Base-by-base conservation (phyloP, 2,888 invertebrate genomes). In the Peribatodes rhomboidaria region DNA sequence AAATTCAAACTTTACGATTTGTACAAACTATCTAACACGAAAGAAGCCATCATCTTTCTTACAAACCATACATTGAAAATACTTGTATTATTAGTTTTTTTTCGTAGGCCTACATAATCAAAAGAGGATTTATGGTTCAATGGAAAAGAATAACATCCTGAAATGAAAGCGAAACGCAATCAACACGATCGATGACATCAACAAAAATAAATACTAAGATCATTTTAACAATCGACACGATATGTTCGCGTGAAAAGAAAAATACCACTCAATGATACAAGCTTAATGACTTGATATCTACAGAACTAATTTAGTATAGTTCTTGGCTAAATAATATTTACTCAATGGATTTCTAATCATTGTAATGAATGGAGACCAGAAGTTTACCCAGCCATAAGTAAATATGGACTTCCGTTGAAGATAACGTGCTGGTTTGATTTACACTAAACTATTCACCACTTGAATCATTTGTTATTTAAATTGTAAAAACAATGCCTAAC, bases 401-500 rank as follows among this genome's bases (percentile, higher is more conserved):
- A 69, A 71, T 65, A 69, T 65, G 54, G 54, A 72, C 66, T 65
- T 59, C 54, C 66, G 64, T 69, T 70, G 54, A 47, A 35, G 49
- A 55, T 64, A 50, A 61, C 62, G 65, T 63, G 33, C 66, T 55
- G 55, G 35, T 61, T 61, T 67, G 55, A 68, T 57, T 59, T 46
- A 60, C 58, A 57, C 37, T 50, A 59, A 57, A 31, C 46, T 52
- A 67, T 61, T 64, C 44, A 50, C n/a, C 31, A 22, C 39, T 47
- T 59, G 61, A 59, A 69, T 61, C 66, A 71, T 71, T 74, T 71
- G 77, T 73, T 72, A 74, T 73, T 63, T 37, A 73, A 76, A 69
- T 75, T 72, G 79, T 78, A 82, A 85, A 79, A 82, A 73, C 59
- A 33, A 8, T 14, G 39, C 3, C 60, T 42, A 61, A 71, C 47